These are phyloP conservation scores for Thalassaphorura encarpata DNA, from an alignment of 1,140 invertebrate species.

Conservation along the genomic window DNA sequence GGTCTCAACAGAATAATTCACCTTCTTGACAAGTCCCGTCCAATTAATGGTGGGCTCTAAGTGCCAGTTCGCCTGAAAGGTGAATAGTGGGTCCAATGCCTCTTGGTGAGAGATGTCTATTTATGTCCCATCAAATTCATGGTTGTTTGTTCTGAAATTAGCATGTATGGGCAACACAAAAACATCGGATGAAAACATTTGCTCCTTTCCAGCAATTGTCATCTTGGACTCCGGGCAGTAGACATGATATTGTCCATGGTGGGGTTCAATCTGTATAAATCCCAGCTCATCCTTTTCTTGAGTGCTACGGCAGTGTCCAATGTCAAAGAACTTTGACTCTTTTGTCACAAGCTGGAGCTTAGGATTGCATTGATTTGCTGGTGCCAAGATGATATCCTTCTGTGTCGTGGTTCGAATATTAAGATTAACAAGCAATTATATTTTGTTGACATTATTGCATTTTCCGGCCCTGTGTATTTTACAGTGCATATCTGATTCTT, in stretches of 20 bases:
- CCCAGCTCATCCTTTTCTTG: too few species aligned
- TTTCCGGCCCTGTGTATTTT: conserved; percentile 4
- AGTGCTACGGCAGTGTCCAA: too few species aligned
- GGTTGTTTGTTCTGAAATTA: background rate
- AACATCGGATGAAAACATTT: background rate
- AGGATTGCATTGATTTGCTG: too few species aligned
- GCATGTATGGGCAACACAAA: background rate
- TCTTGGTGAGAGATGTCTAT: background rate
- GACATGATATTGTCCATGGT: too few species aligned
- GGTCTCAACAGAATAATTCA: too few species aligned
- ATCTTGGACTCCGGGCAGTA: background rate
- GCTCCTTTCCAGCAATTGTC: background rate
- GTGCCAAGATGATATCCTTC: too few species aligned
- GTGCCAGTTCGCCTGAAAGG: background rate
- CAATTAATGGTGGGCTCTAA: background rate
- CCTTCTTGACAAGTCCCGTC: too few species aligned
- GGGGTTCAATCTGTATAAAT: too few species aligned
- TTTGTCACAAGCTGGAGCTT: too few species aligned
- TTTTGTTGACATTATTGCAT: conserved; percentile 5
- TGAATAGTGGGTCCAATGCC: background rate
- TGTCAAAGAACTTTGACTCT: too few species aligned
- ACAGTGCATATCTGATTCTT: conserved; percentile 5
- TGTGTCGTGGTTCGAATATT: too few species aligned
- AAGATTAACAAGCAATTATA: too few species aligned
- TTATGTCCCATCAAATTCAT: background rate